Evolutionary conservation across 1,140 invertebrate species (phyloP).

Genomic region (Planococcus citri): DNA sequence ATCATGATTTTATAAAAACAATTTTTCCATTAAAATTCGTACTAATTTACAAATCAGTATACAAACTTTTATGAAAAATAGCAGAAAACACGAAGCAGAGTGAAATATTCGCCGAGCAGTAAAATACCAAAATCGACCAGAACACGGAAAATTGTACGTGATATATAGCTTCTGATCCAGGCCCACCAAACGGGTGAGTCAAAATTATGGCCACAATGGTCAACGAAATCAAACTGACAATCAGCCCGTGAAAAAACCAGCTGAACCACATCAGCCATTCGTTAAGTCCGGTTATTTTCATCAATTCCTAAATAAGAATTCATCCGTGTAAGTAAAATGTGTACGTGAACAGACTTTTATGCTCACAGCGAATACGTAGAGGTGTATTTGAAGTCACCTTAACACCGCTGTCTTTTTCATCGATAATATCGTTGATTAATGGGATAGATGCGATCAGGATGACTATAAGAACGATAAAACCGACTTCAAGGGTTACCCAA

Average conservation of each 20-base stretch:
- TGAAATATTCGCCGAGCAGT: constrained; percentile 16
- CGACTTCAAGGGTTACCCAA: too few relatives aligned
- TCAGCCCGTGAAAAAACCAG: constrained; percentile 48
- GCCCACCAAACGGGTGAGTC: constrained; percentile 29
- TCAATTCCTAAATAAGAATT: constrained; percentile 41
- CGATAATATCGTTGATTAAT: background rate
- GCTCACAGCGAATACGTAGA: too few relatives aligned
- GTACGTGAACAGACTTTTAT: too few relatives aligned
- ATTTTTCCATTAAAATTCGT: too few relatives aligned
- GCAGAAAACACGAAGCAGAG: constrained; percentile 23
- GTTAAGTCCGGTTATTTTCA: constrained; percentile 55
- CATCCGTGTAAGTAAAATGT: too few relatives aligned
- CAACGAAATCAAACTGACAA: constrained; percentile 38
- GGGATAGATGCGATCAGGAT: background rate
- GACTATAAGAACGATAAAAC: too few relatives aligned
- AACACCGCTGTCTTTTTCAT: background rate
- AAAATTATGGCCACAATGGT: constrained; percentile 38
- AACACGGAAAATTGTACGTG: constrained; percentile 34
- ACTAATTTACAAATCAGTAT: too few relatives aligned
- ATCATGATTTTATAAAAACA: too few relatives aligned
- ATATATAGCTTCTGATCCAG: constrained; percentile 30
- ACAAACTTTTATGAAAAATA: constrained; percentile 16
- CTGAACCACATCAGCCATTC: constrained; percentile 49
- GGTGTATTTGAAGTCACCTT: background rate
- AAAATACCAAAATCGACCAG: constrained; percentile 14